These are phyloP conservation scores for Bombus sibiricus DNA, from an alignment of 1,140 invertebrate species.

Conservation along the genomic window DNA sequence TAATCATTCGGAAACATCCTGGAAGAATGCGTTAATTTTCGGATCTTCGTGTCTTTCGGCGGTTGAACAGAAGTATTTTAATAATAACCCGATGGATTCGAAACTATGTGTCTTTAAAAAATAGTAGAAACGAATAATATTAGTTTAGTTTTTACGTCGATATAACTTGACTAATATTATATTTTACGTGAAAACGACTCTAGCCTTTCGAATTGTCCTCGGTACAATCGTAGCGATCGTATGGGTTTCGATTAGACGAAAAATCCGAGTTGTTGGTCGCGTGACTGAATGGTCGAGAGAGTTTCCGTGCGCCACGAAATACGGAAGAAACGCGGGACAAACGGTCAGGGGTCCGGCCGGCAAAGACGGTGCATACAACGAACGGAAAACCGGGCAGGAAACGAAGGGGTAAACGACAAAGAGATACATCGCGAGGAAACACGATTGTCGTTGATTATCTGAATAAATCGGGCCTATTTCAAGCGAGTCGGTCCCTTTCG, in stretches of 20 bases:
- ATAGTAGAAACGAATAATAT: no score
- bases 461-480: constrained; percentile 41
- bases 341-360: no score
- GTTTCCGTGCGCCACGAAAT: background rate
- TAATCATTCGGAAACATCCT: no score
- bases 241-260: background rate
- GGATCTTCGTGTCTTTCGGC: no score
- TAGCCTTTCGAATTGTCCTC: background rate
- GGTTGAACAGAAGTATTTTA: no score
- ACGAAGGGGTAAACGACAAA: background rate
- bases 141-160: no score
- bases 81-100: no score
- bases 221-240: background rate
- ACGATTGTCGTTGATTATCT: constrained; percentile 14
- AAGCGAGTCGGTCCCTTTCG: background rate
- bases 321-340: background rate
- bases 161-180: no score
- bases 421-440: constrained; percentile 27
- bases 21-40: no score
- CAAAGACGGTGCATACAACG: constrained; percentile 1
- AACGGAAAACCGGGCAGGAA: constrained; percentile 7
- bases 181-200: no score
- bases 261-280: background rate
- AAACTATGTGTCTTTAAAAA: no score
- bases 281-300: background rate